Conservation (phyloP, 2,888 invertebrate species). For the Bibio marci region DNA sequence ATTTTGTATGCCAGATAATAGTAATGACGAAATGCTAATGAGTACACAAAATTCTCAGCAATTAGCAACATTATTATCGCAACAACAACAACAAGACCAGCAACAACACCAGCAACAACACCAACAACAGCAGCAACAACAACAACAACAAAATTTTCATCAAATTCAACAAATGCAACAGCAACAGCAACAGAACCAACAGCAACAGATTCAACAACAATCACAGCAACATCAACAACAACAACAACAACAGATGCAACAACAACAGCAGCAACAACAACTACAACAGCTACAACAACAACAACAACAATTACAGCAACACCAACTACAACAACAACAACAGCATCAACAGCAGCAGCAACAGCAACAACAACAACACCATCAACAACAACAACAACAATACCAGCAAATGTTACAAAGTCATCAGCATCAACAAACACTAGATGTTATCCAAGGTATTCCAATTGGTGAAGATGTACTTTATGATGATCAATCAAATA, state of each 20-base stretch:
- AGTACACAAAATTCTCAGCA: too few relatives aligned
- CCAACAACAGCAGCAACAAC: neutral
- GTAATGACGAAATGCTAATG: neutral
- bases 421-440: slow-evolving; percentile 3
- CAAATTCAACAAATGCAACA: slow-evolving; percentile 8
- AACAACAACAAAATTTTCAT: slow-evolving; percentile 7
- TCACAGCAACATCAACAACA: too few relatives aligned
- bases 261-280: too few relatives aligned
- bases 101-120: too few relatives aligned
- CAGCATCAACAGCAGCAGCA: slow-evolving; percentile 1
- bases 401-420: slow-evolving; percentile 5
- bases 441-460: slow-evolving; percentile 9
- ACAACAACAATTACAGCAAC: slow-evolving; percentile 15
- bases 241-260: too few relatives aligned
- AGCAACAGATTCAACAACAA: too few relatives aligned
- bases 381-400: too few relatives aligned
- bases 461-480: slow-evolving; percentile 7
- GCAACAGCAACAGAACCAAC: too few relatives aligned
- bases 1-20: slow-evolving; percentile 49
- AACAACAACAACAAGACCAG: too few relatives aligned
- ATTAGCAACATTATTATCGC: too few relatives aligned
- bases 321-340: slow-evolving; percentile 12
- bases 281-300: too few relatives aligned
- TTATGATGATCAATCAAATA: slow-evolving; percentile 16
- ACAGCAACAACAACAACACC: slow-evolving; percentile 16